Base-by-base conservation (phyloP, 2,888 invertebrate genomes). In the Morpho helenor region DNA sequence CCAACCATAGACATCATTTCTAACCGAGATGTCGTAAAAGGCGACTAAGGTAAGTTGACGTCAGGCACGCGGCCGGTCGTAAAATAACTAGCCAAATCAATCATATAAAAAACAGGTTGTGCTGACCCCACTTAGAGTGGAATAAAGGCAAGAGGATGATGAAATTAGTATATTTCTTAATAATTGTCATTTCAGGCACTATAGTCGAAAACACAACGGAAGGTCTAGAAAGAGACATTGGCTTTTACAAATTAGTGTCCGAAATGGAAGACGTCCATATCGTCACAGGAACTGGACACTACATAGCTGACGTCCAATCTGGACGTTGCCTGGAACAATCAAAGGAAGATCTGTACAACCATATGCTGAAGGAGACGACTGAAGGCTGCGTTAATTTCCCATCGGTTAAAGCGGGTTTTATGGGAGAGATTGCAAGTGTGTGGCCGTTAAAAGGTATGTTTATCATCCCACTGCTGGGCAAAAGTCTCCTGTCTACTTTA, bases 391-490 rank as follows among this genome's bases (percentile, higher is more conserved):
- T 80, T 2, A 79, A 77, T 1, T 74, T 75, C 10, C 61, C 66
- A 0, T 65, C 66, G 0, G 91, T 95, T 0, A 94, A 93, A 70
- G 95, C 96, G 64, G 97, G 97, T 2, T 93, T 96, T 60, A 94
- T 97, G 71, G 97, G 96, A 1, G 97, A 97, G 81, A 93, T 97
- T 50, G 97, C 95, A 6, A 96, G 95, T 71, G 91, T 93, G 7
- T 96, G 95, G 94, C 96, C 96, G 0, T 87, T 97, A 7, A 91
- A 92, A 82, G 94, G 96, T 95, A 72, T 73, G 66, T 41, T 31
- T 31, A n/a, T n/a, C n/a, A 31, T 31, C 31, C 31, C 31, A 31
- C 31, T 31, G 31, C 5, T 31, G 3, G 31, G 2, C 3, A 31
- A 31, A 31, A 2, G 31, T 31, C 16, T 16, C 3, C 31, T 31